Percentiles rank a stretch among this genome's conserved stretches.
These are phyloP conservation scores for Collichthys lucidus DNA, from an alignment of 2,113 vertebrate genomes.

Conservation along the genomic window DNA sequence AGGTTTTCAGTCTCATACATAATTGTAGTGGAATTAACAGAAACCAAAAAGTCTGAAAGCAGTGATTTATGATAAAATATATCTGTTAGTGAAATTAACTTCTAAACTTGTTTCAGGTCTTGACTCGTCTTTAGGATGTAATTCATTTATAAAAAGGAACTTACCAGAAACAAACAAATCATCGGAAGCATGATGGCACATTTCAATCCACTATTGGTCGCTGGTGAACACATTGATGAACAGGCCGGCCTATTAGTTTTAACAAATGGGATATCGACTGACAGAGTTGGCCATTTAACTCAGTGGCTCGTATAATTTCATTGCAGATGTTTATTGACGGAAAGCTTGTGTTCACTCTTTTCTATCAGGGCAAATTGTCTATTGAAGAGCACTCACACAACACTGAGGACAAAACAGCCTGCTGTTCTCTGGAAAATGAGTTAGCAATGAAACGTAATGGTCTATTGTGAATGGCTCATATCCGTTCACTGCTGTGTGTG, in stretches of 20 bases:
- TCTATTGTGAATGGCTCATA: constrained; percentile 54
- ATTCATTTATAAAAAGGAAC: not conserved
- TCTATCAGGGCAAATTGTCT: constrained; percentile 54
- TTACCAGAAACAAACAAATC: not conserved
- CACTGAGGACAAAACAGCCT: constrained; percentile 10
- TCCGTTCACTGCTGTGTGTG: constrained; percentile 33
- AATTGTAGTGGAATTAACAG: not conserved
- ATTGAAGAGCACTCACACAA: constrained; percentile 37
- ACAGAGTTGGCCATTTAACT: constrained; percentile 36
- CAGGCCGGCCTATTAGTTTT: constrained; percentile 18
- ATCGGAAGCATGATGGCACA: not conserved
- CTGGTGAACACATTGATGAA: constrained; percentile 25
- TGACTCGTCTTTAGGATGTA: not conserved
- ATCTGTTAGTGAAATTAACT: no score
- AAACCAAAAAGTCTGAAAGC: not conserved
- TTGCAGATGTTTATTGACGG: constrained; percentile 38
- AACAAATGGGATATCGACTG: constrained; percentile 47
- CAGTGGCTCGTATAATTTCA: constrained; percentile 55
- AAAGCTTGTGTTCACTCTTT: constrained; percentile 20
- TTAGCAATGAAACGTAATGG: constrained; percentile 55
- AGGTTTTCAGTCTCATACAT: not conserved
- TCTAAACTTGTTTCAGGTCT: not conserved
- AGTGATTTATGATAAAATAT: no score
- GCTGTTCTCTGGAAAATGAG: constrained; percentile 50
- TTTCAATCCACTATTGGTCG: not conserved